Evolutionary conservation across 2,888 invertebrate genomes (phyloP).

Genomic region (Darwinula stevensoni): DNA sequence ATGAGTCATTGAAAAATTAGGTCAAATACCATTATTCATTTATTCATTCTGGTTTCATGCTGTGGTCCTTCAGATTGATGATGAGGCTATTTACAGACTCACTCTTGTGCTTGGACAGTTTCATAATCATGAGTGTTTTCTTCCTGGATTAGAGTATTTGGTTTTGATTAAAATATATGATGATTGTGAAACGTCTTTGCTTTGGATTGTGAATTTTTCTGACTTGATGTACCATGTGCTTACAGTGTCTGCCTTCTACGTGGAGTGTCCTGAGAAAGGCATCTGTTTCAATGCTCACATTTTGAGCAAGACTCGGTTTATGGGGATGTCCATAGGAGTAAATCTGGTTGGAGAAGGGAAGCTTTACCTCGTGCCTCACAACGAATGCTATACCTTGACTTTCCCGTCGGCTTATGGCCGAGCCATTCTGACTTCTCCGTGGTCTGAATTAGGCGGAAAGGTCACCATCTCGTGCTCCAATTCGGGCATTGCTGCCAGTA

Average conservation of each 20-base stretch:
- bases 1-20: too few relatives aligned
- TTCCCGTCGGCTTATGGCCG: constrained; percentile 20
- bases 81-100: too few relatives aligned
- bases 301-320: constrained; percentile 21
- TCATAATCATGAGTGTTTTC: too few relatives aligned
- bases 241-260: constrained; percentile 21
- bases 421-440: constrained; percentile 22
- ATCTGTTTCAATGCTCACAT: constrained; percentile 19
- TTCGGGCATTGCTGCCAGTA: constrained; percentile 16
- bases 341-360: constrained; percentile 18
- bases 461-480: constrained; percentile 17
- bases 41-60: too few relatives aligned
- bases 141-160: too few relatives aligned
- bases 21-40: too few relatives aligned
- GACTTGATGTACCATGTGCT: too few relatives aligned
- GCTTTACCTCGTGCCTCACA: constrained; percentile 10
- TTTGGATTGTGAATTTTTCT: too few relatives aligned
- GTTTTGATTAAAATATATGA: too few relatives aligned
- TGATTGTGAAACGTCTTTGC: too few relatives aligned
- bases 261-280: constrained; percentile 18
- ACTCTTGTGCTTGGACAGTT: too few relatives aligned
- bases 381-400: constrained; percentile 18
- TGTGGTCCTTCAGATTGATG: too few relatives aligned
- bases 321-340: constrained; percentile 22
- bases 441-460: constrained; percentile 21